phyloP scores from a whole-genome alignment of 2,113 vertebrate genomes.

The Setophaga coronata region DNA sequence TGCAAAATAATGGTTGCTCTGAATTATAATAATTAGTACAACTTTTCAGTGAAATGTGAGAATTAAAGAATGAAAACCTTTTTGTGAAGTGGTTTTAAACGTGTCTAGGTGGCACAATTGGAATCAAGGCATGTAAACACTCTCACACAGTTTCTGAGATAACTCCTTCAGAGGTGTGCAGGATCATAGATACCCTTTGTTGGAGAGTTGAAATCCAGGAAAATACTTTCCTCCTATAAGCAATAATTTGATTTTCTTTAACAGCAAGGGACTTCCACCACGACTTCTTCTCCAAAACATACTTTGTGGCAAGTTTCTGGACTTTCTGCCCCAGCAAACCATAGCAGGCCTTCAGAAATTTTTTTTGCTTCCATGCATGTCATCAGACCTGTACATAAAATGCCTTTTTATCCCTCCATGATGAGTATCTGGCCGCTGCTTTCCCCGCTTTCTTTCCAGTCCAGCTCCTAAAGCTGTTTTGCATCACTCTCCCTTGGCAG shows the following conservation, averaged over 20 bases:
- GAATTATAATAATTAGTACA: neutral
- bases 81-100: neutral
- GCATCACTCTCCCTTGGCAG: neutral
- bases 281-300: neutral
- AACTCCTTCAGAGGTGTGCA: neutral
- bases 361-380: neutral
- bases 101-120: neutral
- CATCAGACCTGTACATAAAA: neutral
- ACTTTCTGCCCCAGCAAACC: neutral
- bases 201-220: neutral
- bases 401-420: fast-evolving
- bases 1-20: neutral
- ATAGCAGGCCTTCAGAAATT: neutral
- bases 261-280: neutral
- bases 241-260: neutral
- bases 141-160: neutral
- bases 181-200: fast-evolving
- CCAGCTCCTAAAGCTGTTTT: neutral
- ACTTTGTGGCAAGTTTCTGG: neutral
- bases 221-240: neutral
- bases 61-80: neutral
- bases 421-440: neutral
- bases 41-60: neutral
- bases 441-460: neutral
- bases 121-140: neutral